Conservation (phyloP, 2,113 vertebrate species). For the Apus apus region DNA sequence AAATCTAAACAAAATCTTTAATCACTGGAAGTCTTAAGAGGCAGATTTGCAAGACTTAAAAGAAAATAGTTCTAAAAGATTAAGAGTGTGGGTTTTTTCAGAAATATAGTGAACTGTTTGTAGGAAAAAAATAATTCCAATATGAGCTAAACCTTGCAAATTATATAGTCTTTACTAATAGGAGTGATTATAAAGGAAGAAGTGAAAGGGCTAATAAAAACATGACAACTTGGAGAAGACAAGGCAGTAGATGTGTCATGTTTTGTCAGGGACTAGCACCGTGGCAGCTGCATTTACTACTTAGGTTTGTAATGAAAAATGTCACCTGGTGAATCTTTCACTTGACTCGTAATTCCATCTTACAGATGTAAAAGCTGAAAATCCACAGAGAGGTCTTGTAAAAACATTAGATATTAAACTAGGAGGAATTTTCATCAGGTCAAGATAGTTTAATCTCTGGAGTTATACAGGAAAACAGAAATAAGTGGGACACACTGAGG, state of each 20-base stretch:
- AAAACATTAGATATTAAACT: not conserved
- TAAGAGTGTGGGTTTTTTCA: not conserved
- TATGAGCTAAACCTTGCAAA: not conserved
- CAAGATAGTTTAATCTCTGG: slow-evolving; percentile 38
- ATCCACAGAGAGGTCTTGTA: not conserved
- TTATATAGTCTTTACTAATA: not conserved
- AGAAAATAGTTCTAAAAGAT: not conserved
- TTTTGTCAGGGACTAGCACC: not conserved
- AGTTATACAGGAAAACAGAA: slow-evolving; percentile 15
- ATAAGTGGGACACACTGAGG: not conserved
- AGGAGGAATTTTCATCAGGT: slow-evolving; percentile 20
- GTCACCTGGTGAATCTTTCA: not conserved
- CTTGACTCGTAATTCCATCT: slow-evolving; percentile 1
- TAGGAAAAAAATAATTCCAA: too few relatives aligned
- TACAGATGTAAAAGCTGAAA: slow-evolving; percentile 15
- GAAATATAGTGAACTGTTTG: not conserved
- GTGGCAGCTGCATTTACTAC: not conserved
- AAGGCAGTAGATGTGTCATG: not conserved
- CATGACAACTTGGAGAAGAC: too few relatives aligned
- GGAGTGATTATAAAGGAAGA: not conserved
- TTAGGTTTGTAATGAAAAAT: not conserved
- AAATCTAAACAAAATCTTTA: not conserved
- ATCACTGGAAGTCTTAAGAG: not conserved
- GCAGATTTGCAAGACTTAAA: not conserved
- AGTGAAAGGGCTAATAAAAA: not conserved